Base-by-base conservation (phyloP, 35 echinoderm and acorn worm genomes). In the Heliocidaris erythrogramma region DNA sequence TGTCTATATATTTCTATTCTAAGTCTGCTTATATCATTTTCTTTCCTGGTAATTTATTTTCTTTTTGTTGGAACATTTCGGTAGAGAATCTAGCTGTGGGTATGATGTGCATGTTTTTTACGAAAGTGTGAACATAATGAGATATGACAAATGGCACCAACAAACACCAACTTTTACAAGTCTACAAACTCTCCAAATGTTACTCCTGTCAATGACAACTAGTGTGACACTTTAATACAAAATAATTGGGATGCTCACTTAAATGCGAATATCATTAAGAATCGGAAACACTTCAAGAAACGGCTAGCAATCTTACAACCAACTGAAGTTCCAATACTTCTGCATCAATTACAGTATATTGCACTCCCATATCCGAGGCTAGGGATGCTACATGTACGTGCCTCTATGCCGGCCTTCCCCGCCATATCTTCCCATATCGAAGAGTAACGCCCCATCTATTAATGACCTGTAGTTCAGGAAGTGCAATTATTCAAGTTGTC, bases 401-500 rank as follows among this genome's bases (percentile, higher is more conserved):
- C 65, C 65, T 78, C 17, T 27, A 78, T n/a, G 65, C 65, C 27
- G 21, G 1, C 27, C 65, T 24, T 78, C 65, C 65, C 65, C n/a
- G 65, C 27, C 27, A 29, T 29, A 78, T 78, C 65, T 78, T 27
- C 8, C 65, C 17, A 21, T 4, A 2, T 21, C 7, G 17, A 24
- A 78, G 65, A 78, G 65, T 78, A 78, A 78, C 65, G 65, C 65
- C 65, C 65, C 65, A 78, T 7, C 65, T 78, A 78, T 78, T 78
- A 78, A 78, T 78, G 65, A 78, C 65, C 65, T 78, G 65, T n/a
- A 27, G 65, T 27, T 78, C 65, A 78, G 65, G 65, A 78, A 78
- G 65, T 78, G 7, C 65, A 78, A 78, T 78, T 78, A 78, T n/a
- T 78, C 65, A 78, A 78, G 65, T n/a, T 78, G 65, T 78, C 65